Percentiles rank a stretch among this genome's conserved stretches.
Conservation (phyloP, 2,797 vertebrate genomes). For the Botia almorhae region DNA sequence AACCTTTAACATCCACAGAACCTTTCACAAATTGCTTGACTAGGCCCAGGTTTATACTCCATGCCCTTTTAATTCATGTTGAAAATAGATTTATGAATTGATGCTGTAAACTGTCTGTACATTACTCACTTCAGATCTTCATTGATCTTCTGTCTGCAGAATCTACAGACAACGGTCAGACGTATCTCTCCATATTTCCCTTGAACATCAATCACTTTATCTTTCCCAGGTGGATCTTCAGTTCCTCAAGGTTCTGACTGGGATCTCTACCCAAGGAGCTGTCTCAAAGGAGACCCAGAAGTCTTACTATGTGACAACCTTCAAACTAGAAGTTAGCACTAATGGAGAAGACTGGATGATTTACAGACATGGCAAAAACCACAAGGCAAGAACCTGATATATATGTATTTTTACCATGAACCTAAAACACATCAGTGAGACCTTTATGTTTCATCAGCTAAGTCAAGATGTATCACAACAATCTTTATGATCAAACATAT, state of each 20-base stretch:
- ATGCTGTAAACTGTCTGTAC: conserved; percentile 6
- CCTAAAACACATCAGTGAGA: neutral
- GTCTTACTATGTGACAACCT: conserved; percentile 90
- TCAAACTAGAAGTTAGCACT: conserved; percentile 97
- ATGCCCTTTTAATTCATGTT: neutral
- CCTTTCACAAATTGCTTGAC: neutral
- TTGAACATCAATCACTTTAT: conserved; percentile 13
- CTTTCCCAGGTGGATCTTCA: conserved; percentile 69
- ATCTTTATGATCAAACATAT: neutral
- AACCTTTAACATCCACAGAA: too few species aligned
- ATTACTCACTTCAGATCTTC: conserved; percentile 35
- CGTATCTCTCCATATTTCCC: neutral
- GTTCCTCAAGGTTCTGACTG: conserved; percentile 89
- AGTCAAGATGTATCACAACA: neutral
- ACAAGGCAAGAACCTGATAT: conserved; percentile 82
- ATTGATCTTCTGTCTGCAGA: conserved; percentile 34
- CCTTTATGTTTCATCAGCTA: neutral
- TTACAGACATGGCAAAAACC: conserved; percentile 96
- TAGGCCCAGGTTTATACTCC: neutral
- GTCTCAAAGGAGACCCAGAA: conserved; percentile 93
- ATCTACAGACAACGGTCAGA: conserved; percentile 43
- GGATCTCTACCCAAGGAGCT: conserved; percentile 95
- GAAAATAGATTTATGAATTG: conserved; percentile 27
- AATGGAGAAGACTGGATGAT: conserved; percentile 99
- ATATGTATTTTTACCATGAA: neutral